Evolutionary conservation across 2,797 vertebrate species (phyloP), one percentile per base, ranked within the genome.

Genomic region (Gadopsis bispinosus): DNA sequence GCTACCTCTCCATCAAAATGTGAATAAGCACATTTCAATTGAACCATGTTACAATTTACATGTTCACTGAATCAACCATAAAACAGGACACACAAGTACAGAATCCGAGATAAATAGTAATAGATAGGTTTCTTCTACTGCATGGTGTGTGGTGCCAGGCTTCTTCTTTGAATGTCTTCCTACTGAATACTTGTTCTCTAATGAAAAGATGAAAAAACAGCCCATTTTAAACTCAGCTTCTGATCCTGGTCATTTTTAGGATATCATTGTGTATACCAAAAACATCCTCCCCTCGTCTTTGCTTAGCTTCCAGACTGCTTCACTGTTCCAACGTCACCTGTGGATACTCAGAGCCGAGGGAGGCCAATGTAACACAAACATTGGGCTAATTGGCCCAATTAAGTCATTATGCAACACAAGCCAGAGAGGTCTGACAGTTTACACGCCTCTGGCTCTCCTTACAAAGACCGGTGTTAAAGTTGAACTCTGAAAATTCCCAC

Each of bases 391-490:
- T 94, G 84, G 89, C 76, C 73, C 88, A 94, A 95, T 95, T 95
- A 95, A 91, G 89, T 93, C 87, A 95, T 93, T 93, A 93, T 73
- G 90, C 91, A 94, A 94, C 90, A 88, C 84, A 94, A 92, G 87
- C 93, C 88, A 93, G 93, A 93, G 93, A 91, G 83, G 85, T 83
- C 91, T 89, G 85, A 87, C 90, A 92, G 83, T 87, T 85, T 83
- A 84, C 74, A 81, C 71, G 85, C 80, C 84, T 75, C 82, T 73
- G 86, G 89, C 73, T 91, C 85, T 54, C 53, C 75, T 88, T 87
- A 88, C 74, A 87, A 77, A 91, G 83, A 77, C 69, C 61, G n/a
- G 79, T 78, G 84, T 92, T 81, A 81, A 65, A 65, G 56, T 88
- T 87, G 62, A 65, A 68, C 83, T 54, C 35, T 9, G 55, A 75